phyloP scores from a whole-genome alignment of 2,888 invertebrate species.

The Apodemia mormo region DNA sequence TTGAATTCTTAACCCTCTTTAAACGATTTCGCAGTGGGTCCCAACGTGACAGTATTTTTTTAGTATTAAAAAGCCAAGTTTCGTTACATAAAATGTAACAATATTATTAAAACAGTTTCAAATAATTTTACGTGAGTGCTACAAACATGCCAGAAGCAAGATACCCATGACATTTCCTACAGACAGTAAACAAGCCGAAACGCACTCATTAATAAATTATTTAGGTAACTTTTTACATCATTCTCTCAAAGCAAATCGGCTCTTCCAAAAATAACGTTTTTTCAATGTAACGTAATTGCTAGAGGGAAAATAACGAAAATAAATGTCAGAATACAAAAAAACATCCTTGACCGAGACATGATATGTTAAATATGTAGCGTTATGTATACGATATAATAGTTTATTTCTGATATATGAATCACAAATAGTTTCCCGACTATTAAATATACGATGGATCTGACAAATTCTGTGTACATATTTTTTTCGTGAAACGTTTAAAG shows the following conservation, averaged over 20 bases:
- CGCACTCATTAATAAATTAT: not conserved
- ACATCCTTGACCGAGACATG: constrained; percentile 7
- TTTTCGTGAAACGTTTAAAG: too few relatives aligned
- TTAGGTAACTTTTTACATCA: not conserved
- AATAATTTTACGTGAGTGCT: not conserved
- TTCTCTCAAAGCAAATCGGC: not conserved
- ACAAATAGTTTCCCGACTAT: not conserved
- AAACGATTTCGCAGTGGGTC: too few relatives aligned
- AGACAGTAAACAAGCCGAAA: constrained; percentile 7
- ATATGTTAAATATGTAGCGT: not conserved
- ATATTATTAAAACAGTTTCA: not conserved
- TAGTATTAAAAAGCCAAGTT: too few relatives aligned
- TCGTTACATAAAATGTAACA: too few relatives aligned
- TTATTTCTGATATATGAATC: not conserved
- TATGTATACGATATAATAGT: not conserved
- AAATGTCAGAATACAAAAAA: not conserved
- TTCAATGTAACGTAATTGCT: constrained; percentile 11
- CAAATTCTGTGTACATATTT: too few relatives aligned
- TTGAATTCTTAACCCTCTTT: too few relatives aligned
- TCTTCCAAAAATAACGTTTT: constrained; percentile 7
- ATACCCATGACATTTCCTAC: constrained; percentile 1
- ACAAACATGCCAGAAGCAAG: not conserved
- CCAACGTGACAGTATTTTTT: too few relatives aligned
- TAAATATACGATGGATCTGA: too few relatives aligned
- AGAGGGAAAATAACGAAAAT: constrained; percentile 7